These are phyloP conservation scores for Baryphthengus martii DNA, from an alignment of 2,113 vertebrate species.

Conservation along the genomic window DNA sequence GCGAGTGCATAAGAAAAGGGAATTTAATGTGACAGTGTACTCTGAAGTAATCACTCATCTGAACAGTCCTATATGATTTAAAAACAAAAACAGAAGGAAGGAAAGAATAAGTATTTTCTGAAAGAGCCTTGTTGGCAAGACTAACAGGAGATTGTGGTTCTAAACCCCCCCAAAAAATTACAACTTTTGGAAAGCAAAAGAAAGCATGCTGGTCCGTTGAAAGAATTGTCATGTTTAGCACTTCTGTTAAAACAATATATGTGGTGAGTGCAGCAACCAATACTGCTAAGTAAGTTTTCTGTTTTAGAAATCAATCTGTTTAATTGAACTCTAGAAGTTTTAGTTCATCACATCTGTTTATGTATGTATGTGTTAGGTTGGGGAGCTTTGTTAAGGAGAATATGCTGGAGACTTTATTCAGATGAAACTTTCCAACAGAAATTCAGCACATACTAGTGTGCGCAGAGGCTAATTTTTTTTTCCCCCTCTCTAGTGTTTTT, in stretches of 20 bases:
- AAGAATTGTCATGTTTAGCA: neutral
- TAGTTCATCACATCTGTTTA: neutral
- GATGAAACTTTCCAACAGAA: neutral
- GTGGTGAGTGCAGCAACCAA: neutral
- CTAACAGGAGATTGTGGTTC: neutral
- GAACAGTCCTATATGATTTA: neutral
- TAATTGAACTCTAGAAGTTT: neutral
- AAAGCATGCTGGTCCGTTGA: neutral
- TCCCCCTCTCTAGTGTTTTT: neutral
- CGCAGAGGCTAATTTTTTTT: neutral
- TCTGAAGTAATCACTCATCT: neutral
- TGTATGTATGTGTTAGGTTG: neutral
- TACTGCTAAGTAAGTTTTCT: neutral
- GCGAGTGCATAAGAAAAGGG: neutral
- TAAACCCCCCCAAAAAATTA: neutral
- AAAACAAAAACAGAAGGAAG: neutral
- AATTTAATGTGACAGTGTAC: neutral
- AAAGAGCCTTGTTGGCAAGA: neutral
- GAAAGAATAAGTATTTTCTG: neutral
- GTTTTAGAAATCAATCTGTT: neutral
- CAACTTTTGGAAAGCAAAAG: constrained; percentile 4
- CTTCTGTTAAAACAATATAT: neutral
- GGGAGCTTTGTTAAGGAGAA: neutral
- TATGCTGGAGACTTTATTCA: neutral
- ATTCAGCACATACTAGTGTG: neutral